Evolutionary conservation across 37 sponge, comb jelly and placozoan species (phyloP).

Genomic region (Mnemiopsis leidyi): DNA sequence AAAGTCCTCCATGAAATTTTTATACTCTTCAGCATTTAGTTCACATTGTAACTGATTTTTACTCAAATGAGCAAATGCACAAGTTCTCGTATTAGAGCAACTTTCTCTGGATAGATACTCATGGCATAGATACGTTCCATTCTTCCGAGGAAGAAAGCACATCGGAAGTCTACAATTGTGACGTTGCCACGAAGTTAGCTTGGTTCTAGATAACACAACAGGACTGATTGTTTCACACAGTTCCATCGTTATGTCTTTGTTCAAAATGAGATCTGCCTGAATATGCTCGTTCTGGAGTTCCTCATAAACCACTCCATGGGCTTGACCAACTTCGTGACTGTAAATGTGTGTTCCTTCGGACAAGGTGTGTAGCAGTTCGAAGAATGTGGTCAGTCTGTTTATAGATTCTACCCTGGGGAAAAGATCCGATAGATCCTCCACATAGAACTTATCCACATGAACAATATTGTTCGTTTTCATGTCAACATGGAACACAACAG

Average conservation of each 20-base stretch:
- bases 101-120: constrained; percentile 6
- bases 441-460: not conserved
- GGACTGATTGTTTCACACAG: not conserved
- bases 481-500: constrained; percentile 17
- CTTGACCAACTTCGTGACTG: not conserved
- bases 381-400: not conserved
- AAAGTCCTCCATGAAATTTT: not conserved
- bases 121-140: constrained; percentile 32
- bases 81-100: constrained; percentile 30
- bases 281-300: not conserved
- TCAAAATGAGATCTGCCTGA: constrained; percentile 30
- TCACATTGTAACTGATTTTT: not conserved
- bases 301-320: constrained; percentile 14
- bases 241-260: not conserved
- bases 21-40: not conserved
- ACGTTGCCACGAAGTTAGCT: constrained; percentile 35
- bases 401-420: not conserved
- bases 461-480: not conserved
- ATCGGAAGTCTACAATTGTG: constrained; percentile 40
- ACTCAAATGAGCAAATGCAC: constrained; percentile 30
- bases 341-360: not conserved
- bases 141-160: not conserved
- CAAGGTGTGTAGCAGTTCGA: not conserved
- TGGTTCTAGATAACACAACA: not conserved
- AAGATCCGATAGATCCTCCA: not conserved